Base-by-base conservation (phyloP, 2,888 invertebrate genomes). In the Biston stratarius region DNA sequence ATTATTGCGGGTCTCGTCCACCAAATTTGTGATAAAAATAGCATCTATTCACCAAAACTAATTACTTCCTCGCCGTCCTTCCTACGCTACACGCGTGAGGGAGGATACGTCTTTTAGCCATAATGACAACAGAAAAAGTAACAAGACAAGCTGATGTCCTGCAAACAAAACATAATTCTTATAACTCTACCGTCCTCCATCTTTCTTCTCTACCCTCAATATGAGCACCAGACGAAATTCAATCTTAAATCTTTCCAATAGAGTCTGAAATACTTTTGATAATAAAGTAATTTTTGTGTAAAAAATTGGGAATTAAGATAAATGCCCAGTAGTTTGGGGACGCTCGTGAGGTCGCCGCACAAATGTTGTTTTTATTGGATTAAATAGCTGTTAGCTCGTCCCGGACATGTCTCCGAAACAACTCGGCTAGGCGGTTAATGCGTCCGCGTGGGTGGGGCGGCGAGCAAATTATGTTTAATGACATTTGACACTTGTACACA, bases 121-220 rank as follows among this genome's bases (percentile, higher is more conserved):
- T 70, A 73, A 61, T 65, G 70, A 69, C 67, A 69, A 60, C 64
- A 69, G 66, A 70, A 68, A 71, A 69, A 67, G 65, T 62, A 67
- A 38, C 52, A 64, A 53, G 67, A 71, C 71, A 48, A 62, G 64
- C 61, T 67, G 70, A 67, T 63, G 66, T 56, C 64, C 52, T 55
- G 61, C 61, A 66, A 64, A 69, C 64, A 66, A 64, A 47, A 53
- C 55, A 64, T 61, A 61, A 61, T 60, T 61, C 48, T 24, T 62
- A 61, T 48, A 56, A 56, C 38, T 40, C 57, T n/a, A 38, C 34
- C 64, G 44, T 14, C 57, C 33, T 56, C 69, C 67, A 67, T 67
- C 12, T 67, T 67, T 56, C 53, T 60, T 61, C 11, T 38, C 45
- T 58, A 61, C 58, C 67, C 67, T 58, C 62, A 58, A 58, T 59